Base-by-base conservation (phyloP, 2,888 invertebrate genomes). In the Spisula subtruncata region DNA sequence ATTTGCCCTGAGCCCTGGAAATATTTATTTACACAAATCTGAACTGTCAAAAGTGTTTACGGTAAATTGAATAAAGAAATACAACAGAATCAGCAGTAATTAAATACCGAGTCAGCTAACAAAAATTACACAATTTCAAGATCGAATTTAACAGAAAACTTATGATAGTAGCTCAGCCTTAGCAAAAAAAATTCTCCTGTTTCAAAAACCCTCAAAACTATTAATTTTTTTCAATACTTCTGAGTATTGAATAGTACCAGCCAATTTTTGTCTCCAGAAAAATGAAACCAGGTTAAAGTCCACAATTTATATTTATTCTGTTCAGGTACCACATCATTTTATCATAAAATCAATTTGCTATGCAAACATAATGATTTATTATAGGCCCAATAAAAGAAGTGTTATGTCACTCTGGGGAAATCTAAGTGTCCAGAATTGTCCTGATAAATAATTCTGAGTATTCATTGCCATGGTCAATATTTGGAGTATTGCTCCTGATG, bases 341-440 rank as follows among this genome's bases (percentile, higher is more conserved):
- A 66, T 66, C 60, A 66, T 66, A 66, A 66, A 66, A 66, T 66
- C 60, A 66, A 66, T 66, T 10, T 12, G 25, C 60, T 66, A 25
- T 66, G 60, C 60, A 66, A 66, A 66, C 60, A 66, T 12, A 66
- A 66, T 66, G n/a, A 66, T 66, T n/a, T 66, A 66, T 66, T 66
- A 66, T 25, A 10, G n/a, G 60, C 25, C 60, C 25, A 25, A 25
- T 25, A 66, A 66, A 66, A 66, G 60, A 66, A 25, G 12, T 25
- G n/a, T 25, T 66, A 66, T 66, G 25, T 66, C 25, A 66, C 60
- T 25, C 60, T 4, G 2, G 60, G 60, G 60, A 66, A 66, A 66
- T 66, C 60, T 66, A 41, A n/a, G 60, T 25, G 60, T 66, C 60
- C 60, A 66, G 41, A 20, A 56, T n/a, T 66, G 10, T 66, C 41